Percentiles rank a stretch among this genome's conserved stretches.
These are phyloP conservation scores for Crioceris asparagi DNA, from an alignment of 2,888 invertebrate species.

Conservation along the genomic window DNA sequence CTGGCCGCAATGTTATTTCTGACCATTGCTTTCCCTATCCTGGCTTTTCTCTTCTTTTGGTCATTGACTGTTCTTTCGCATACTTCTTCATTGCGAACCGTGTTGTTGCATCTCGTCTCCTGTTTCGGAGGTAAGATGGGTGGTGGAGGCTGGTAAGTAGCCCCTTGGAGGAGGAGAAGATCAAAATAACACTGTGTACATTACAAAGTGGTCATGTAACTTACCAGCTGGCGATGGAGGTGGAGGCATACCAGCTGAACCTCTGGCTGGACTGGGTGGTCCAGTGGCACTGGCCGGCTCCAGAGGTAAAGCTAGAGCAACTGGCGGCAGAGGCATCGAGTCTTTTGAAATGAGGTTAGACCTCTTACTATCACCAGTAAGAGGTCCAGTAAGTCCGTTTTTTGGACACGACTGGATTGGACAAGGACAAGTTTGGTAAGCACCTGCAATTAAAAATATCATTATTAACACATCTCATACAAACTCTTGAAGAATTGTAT, in stretches of 20 bases:
- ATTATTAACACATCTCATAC: too few relatives aligned
- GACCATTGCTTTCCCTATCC: slow-evolving; percentile 58
- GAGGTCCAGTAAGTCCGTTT: slow-evolving; percentile 97
- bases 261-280: slow-evolving; percentile 58
- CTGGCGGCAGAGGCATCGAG: slow-evolving; percentile 38
- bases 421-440: slow-evolving; percentile 71
- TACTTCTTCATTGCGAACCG: slow-evolving; percentile 12
- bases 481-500: slow-evolving; percentile 17
- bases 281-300: slow-evolving; percentile 44
- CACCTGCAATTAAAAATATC: too few relatives aligned
- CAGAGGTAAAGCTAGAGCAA: slow-evolving; percentile 40
- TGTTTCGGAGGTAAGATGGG: slow-evolving; percentile 25
- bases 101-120: too few relatives aligned
- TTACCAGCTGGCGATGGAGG: slow-evolving; percentile 49
- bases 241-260: slow-evolving; percentile 55
- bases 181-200: too few relatives aligned
- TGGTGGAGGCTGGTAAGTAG: slow-evolving; percentile 37
- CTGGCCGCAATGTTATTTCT: slow-evolving; percentile 40
- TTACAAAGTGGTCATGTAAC: too few relatives aligned
- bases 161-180: too few relatives aligned
- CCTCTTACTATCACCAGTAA: slow-evolving; percentile 89
- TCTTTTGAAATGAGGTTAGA: slow-evolving; percentile 36
- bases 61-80: too few relatives aligned
- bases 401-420: slow-evolving; percentile 93
- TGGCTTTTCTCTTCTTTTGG: slow-evolving; percentile 42